phyloP scores from a whole-genome alignment of 2,113 vertebrate species.

The Pimephales promelas region DNA sequence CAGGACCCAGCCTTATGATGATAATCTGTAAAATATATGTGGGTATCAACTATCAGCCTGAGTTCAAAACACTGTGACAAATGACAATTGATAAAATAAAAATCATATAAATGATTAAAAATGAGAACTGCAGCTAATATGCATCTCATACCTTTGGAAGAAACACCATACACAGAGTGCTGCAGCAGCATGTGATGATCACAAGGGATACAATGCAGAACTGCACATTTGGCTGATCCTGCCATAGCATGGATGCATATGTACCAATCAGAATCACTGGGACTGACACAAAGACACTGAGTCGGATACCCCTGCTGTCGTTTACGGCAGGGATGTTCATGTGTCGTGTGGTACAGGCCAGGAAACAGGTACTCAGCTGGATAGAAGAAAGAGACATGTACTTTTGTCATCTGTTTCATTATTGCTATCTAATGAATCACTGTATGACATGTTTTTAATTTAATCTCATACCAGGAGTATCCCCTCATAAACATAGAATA shows the following conservation, averaged over 20 bases:
- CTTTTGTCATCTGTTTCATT: constrained; percentile 8
- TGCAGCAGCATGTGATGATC: constrained; percentile 87
- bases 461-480: constrained; percentile 85
- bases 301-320: constrained; percentile 81
- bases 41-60: too few relatives aligned
- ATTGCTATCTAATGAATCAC: neutral
- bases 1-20: constrained; percentile 84
- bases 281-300: constrained; percentile 82
- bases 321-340: constrained; percentile 77
- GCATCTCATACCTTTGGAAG: constrained; percentile 81
- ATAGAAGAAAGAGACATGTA: neutral
- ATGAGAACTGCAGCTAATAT: neutral
- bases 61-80: neutral
- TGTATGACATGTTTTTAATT: neutral
- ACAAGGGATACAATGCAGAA: constrained; percentile 85
- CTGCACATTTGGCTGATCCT: constrained; percentile 86
- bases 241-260: constrained; percentile 80
- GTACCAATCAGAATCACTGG: constrained; percentile 84
- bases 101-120: neutral
- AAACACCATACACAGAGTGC: constrained; percentile 83
- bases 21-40: constrained; percentile 75
- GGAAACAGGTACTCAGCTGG: constrained; percentile 87
- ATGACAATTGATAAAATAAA: neutral
- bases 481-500: constrained; percentile 86
- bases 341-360: constrained; percentile 85